Evolutionary conservation across 2,888 invertebrate genomes (phyloP), one percentile per base, ranked within the genome.

Genomic region (Ditylenchus weischeri): DNA sequence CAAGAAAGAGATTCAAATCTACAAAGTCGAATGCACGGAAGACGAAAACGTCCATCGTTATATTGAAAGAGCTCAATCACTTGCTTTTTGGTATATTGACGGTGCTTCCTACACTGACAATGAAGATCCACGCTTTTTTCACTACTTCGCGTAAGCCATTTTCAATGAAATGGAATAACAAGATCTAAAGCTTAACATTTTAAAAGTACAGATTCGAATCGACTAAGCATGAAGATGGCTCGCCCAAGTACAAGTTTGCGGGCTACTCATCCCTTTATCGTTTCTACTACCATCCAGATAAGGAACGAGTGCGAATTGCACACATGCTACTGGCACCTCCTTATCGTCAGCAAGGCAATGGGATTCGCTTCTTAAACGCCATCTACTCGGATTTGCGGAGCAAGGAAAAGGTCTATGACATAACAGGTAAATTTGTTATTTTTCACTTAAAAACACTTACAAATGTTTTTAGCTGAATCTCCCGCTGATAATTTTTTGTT

Each of bases 241-340:
- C 49, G 15, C 21, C 50, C 85, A 68, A 85, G 81, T 80, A 86
- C 80, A 90, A 90, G 21, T 88, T 91, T 50, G 89, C 89, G 47
- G 96, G 92, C 18, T 95, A 91, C 84, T 89, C 90, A 62, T 91
- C 93, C 0, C 90, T 92, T 57, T 98, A 95, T 85, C 90, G 91
- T 75, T 98, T 93, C 85, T 98, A 91, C 84, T 91, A 91, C 2
- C 94, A 93, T 85, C 94, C 95, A 0, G 87, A 88, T 70, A 89
- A 90, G 83, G 88, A 88, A 64, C 88, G 96, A 43, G 92, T 94
- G 6, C 88, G 96, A 69, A 90, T 98, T 72, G 86, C 86, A 82
- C 86, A 79, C 64, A 72, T 81, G 49, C 68, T 80, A 10, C 66
- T 81, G 18, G 70, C 79, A 6, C 79, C 79, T 4, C 69, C 69